Conservation (phyloP, 2,113 vertebrate genomes). For the Bufo bufo region DNA sequence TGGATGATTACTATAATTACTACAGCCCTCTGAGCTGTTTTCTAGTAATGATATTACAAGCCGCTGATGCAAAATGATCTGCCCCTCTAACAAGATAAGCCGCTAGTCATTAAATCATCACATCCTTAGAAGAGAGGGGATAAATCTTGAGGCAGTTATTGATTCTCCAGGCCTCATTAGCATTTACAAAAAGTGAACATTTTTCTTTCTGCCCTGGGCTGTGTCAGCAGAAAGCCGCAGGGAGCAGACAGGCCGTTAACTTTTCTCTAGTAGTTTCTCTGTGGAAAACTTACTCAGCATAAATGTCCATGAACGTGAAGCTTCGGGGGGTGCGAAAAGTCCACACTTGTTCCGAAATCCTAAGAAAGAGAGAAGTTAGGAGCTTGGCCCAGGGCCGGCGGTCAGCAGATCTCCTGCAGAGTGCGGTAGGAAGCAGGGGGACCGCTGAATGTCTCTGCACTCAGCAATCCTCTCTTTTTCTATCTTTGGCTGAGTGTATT, state of each 20-base stretch:
- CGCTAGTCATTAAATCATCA: conserved; percentile 28
- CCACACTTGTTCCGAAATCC: neutral
- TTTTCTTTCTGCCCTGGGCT: rapidly evolving
- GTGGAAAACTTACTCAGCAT: conserved; percentile 44
- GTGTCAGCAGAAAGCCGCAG: neutral
- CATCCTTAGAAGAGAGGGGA: neutral
- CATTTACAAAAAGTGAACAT: neutral
- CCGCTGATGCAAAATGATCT: neutral
- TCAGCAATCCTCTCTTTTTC: conserved; percentile 1
- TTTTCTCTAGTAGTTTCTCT: conserved; percentile 22
- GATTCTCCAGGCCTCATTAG: conserved; percentile 13
- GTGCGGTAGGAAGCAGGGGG: neutral
- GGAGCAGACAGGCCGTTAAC: neutral
- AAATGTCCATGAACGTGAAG: neutral
- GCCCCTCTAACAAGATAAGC: neutral
- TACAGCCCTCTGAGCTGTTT: no score
- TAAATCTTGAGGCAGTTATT: conserved; percentile 18
- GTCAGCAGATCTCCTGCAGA: neutral
- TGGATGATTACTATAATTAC: neutral
- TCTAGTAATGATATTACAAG: neutral
- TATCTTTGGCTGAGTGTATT: conserved; percentile 12
- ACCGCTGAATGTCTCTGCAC: neutral
- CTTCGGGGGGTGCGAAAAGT: neutral
- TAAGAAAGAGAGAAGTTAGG: neutral
- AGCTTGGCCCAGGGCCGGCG: neutral